Base-by-base conservation (phyloP, 2,113 vertebrate species). In the Corythaixoides concolor region DNA sequence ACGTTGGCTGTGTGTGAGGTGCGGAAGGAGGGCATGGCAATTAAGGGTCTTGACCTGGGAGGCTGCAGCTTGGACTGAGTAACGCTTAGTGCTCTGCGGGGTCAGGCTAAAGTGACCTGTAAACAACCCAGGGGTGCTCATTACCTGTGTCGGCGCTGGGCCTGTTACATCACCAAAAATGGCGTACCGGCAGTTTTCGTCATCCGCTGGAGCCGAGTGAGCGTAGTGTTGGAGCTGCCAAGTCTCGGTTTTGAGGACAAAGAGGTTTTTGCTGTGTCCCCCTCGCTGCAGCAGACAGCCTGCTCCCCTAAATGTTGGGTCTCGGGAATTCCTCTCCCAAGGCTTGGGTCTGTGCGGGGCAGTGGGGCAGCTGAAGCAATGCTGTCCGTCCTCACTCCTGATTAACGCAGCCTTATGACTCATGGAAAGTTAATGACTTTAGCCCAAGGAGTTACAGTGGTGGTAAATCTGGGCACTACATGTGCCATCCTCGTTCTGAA, bases 1-100 rank as follows among this genome's bases (percentile, higher is more conserved):
- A 23, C 11, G 22, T 23, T 49, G 49, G 49, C 64, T 2, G 2
- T 9, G 66, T 8, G 7, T 9, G 41, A 92, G 33, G 37, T 56
- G 43, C 82, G 56, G 56, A 32, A 56, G 55, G 80, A 88, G 80
- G 35, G 35, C 68, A 47, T 18, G 53, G 76, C 76, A 96, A 81
- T 90, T 80, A 73, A 87, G 95, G 86, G 94, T 92, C 95, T 89
- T 94, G 79, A 93, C 76, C 86, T 45, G 80, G 59, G 79, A 93
- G 85, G 83, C 83, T 80, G 73, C 35, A 84, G 39, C 39, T 89
- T 5, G 7, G 88, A 7, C 88, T 85, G 83, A 90, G 79, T 90
- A 96, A 93, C 6, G 2, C 85, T 80, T 53, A 21, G 59, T 5
- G 13, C 22, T 63, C 50, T 43, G 28, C 55, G 43, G 73, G 88